phyloP scores from a whole-genome alignment of 2,797 vertebrate species.

The Iguana delicatissima region DNA sequence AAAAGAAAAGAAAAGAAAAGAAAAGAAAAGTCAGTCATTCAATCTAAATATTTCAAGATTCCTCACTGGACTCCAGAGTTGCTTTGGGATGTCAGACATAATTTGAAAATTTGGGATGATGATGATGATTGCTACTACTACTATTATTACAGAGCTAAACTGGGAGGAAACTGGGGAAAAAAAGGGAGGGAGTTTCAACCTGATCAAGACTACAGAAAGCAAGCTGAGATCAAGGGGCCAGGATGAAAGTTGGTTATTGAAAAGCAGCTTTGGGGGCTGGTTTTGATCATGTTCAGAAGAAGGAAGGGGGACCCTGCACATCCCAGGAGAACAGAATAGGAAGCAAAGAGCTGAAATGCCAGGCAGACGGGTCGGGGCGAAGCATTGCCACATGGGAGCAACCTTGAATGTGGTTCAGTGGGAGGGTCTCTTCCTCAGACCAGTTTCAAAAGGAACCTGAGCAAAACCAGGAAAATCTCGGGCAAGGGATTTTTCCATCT shows the following conservation, averaged over 20 bases:
- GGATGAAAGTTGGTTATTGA: neutral
- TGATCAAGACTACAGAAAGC: no score
- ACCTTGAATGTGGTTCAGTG: neutral
- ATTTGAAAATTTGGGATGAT: neutral
- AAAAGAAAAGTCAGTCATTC: neutral
- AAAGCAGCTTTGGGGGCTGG: neutral
- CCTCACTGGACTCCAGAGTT: neutral
- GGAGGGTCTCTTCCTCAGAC: neutral
- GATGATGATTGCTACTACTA: neutral
- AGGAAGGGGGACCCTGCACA: no score
- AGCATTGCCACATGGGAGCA: no score
- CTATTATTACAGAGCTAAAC: neutral
- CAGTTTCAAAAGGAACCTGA: neutral
- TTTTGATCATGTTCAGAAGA: neutral
- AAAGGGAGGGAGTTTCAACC: neutral
- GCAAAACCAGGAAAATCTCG: no score
- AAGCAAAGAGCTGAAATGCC: neutral
- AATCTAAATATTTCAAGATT: slow-evolving; percentile 10
- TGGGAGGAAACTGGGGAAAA: neutral
- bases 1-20: no score
- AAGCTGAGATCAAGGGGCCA: neutral
- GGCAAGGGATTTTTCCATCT: no score
- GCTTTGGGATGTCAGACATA: fast-evolving
- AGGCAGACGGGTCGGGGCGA: no score
- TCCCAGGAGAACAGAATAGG: neutral